Evolutionary conservation across 2,113 vertebrate species (phyloP).

Genomic region (Pionites leucogaster): DNA sequence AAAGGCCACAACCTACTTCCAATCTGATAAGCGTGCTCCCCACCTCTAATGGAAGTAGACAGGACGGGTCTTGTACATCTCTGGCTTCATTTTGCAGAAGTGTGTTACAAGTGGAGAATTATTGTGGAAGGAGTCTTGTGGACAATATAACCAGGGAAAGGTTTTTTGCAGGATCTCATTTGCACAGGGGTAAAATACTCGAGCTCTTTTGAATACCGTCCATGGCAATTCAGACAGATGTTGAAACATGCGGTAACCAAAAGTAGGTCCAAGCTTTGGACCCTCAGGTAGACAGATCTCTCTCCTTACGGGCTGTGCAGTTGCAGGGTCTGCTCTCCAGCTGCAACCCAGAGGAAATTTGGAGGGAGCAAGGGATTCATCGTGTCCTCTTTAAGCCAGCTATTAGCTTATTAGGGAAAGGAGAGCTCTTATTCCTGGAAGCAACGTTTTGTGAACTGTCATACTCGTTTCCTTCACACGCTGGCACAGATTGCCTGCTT

Average conservation of each 20-base stretch:
- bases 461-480: slow-evolving; percentile 51
- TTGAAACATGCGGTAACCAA: slow-evolving; percentile 13
- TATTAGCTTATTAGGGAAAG: not conserved
- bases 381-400: not conserved
- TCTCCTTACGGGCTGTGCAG: not conserved
- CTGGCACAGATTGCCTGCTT: slow-evolving; percentile 60
- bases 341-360: slow-evolving; percentile 24
- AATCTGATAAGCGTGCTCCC: not conserved
- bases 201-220: not conserved
- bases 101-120: slow-evolving; percentile 23
- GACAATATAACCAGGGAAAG: not conserved
- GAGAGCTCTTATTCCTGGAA: slow-evolving; percentile 49
- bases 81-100: slow-evolving; percentile 41
- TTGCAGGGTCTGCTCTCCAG: slow-evolving; percentile 1
- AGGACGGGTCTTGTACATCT: slow-evolving; percentile 45
- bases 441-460: slow-evolving; percentile 61
- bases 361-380: not conserved
- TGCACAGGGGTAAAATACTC: not conserved
- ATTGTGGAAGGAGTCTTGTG: not conserved
- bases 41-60: slow-evolving; percentile 49
- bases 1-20: slow-evolving; percentile 59
- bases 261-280: not conserved
- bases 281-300: not conserved
- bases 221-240: not conserved
- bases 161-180: not conserved